A percentile compares a stretch with the other conserved stretches of the same genome.
Evolutionary conservation across 2,888 invertebrate species (phyloP).

Genomic region (Anarsia innoxiella): DNA sequence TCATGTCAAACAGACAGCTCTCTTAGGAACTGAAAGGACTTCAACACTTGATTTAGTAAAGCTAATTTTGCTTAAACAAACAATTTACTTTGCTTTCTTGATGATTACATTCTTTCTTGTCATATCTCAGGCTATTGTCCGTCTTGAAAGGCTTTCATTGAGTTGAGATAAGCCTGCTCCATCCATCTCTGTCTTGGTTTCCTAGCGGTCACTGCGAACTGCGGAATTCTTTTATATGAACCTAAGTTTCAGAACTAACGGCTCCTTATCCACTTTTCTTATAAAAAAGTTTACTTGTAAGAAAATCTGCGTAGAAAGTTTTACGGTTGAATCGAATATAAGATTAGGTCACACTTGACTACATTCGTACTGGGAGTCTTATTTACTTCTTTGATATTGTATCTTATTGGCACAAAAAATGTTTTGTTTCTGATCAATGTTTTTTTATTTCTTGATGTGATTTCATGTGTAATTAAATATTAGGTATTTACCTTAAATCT

Average conservation of each 20-base stretch:
- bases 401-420: no score
- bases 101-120: slow-evolving; percentile 5
- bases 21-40: background rate
- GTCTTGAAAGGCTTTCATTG: background rate
- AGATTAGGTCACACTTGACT: no score
- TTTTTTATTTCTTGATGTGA: no score
- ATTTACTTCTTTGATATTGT: no score
- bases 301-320: slow-evolving; percentile 3
- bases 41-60: background rate
- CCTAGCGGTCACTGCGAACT: background rate
- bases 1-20: background rate
- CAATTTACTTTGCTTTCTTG: slow-evolving; percentile 1
- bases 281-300: slow-evolving; percentile 1
- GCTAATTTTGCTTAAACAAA: background rate
- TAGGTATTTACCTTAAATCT: background rate
- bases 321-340: background rate
- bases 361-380: no score
- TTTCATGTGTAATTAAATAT: no score
- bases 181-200: slow-evolving; percentile 22
- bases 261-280: background rate
- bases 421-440: no score
- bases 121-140: slow-evolving; percentile 2
- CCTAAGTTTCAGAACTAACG: slow-evolving; percentile 2
- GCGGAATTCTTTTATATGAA: background rate
- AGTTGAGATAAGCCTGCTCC: slow-evolving; percentile 15